Base-by-base conservation (phyloP, 2,888 invertebrate genomes). In the Chymomyza fuscimana region DNA sequence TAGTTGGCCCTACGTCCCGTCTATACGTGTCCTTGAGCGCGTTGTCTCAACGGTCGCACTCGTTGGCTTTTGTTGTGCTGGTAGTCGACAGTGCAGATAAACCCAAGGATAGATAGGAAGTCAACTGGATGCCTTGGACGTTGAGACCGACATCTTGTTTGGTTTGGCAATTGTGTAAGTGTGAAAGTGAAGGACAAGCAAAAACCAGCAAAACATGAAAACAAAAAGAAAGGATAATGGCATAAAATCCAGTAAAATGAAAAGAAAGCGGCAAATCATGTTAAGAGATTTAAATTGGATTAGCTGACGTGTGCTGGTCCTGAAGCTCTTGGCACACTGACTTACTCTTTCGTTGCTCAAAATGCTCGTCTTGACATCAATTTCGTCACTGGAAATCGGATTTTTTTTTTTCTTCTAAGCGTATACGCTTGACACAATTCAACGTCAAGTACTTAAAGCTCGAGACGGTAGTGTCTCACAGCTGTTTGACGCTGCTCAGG, bases 281-380 rank as follows among this genome's bases (percentile, higher is more conserved):
- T 87, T 89, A 87, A 89, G 87, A 88, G 87, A 85, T 89, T 87
- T 88, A 87, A 87, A 88, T 87, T 87, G 89, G 87, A 89, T 89
- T 88, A 88, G 85, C 76, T 74, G 75, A 75, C 85, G 80, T 81
- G 79, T 78, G 74, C 72, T 73, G 65, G 70, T 67, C 5, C 25
- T 51, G 5, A 22, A 67, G 60, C 70, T 29, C 72, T 70, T 70
- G 59, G 32, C 32, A 40, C 54, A 61, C 7, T 19, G 65, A 54
- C 70, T 58, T 2, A 52, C 16, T 5, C 52, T 7, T 6, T 52
- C 52, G 52, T 1, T 19, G 56, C 56, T 65, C 74, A 62, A 70
- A 32, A 63, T 68, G 69, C 72, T 72, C 85, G 77, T 84, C 83
- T 83, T 83, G 83, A 83, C 83, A 83, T 88, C 87, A 88, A 83